Base-by-base conservation (phyloP, 2,113 vertebrate genomes). In the Nothocercus nigrocapillus region DNA sequence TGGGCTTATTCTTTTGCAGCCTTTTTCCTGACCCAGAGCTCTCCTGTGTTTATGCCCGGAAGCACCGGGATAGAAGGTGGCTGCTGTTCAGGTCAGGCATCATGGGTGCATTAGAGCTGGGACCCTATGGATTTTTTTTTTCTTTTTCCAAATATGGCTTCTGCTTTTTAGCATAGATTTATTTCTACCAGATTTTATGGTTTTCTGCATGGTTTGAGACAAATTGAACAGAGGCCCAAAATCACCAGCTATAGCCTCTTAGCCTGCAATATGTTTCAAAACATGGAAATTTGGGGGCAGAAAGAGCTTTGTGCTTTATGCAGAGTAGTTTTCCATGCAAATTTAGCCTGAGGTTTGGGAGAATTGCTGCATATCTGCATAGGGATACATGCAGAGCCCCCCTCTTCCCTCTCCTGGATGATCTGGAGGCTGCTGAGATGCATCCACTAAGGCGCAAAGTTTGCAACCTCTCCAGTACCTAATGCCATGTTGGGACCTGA, bases 331-430 rank as follows among this genome's bases (percentile, higher is more conserved):
- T 76, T 61, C 54, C 54, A 8, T 12, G 32, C 5, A 30, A 18
- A 22, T 36, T 54, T 17, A 30, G 24, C 3, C 5, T 4, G 49
- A 63, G 7, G 5, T 15, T 27, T 11, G 62, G 4, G 42, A 56
- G 68, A 45, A 82, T 19, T 28, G n/a, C 62, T 1, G 2, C 36
- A 47, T 30, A 58, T 34, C 36, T 54, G 19, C 44, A 12, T 5
- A 8, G 25, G 4, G 1, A 4, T 1, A 0, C 20, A 28, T 36
- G 1, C 56, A 6, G 68, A 12, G 40, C 15, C 24, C 34, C 69
- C 17, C 38, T 68, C 7, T 1, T 30, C 34, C 0, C 32, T 28
- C 6, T 28, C 47, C 12, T 27, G 67, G 13, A 2, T 49, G 15
- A 36, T 25, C 7, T 74, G 38, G 51, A 12, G 36, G 58, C 47